Base-by-base conservation (phyloP, 2,797 vertebrate genomes). In the Trichosurus vulpecula region DNA sequence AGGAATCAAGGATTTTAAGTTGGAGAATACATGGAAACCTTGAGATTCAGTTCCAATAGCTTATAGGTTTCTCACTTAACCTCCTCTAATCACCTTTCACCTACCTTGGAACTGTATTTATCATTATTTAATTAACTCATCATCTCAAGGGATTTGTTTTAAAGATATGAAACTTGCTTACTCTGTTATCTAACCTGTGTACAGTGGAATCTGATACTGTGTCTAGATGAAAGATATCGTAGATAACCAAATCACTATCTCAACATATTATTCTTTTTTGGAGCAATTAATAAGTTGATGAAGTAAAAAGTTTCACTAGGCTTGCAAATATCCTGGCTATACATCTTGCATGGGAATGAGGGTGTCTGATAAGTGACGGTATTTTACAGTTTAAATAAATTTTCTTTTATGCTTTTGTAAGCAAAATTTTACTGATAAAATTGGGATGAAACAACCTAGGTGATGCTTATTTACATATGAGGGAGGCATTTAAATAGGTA, bases 41-140 rank as follows among this genome's bases (percentile, higher is more conserved):
- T 94, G 74, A 94, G 90, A 74, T 53, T 12, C 52, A 19, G 12
- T 95, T 74, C 30, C 51, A 54, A 0, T 54, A 92, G 94, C 54
- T 57, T 95, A 35, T 54, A 90, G 91, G 56, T n/a, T 6, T 91
- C 58, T 93, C 94, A 91, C 19, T 0, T 54, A 90, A 93, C 95
- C 92, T 94, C 90, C 91, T 52, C 27, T 90, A 90, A 51, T 94
- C 93, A 54, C 31, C 31, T 96, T 94, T 90, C 12, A 53, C 91
- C 94, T 93, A 92, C 90, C 35, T 52, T 90, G 16, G 61, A 58
- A 74, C 19, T 91, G 41, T 96, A 61, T 97, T 96, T 95, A 54
- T 97, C 87, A 94, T 53, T 92, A 92, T 97, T 98, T 98, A 98
- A 97, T 98, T 97, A 98, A 93, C 47, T 87, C 66, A 51, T 97